A percentile compares a stretch with the other conserved stretches of the same genome.
phyloP scores from a whole-genome alignment of 2,888 invertebrate species.

The Parnassius apollo region DNA sequence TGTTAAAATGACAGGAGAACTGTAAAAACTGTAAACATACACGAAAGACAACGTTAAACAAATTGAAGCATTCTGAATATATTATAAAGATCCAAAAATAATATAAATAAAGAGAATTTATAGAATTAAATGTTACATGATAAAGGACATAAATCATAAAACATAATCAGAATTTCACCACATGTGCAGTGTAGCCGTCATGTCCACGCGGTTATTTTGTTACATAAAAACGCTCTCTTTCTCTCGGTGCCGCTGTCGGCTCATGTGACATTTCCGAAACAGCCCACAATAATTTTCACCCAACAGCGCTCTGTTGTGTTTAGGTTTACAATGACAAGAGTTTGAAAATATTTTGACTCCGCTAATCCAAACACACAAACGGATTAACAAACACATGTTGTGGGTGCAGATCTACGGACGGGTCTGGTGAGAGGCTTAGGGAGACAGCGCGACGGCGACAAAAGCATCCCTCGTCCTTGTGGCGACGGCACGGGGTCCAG shows the following conservation, averaged over 20 bases:
- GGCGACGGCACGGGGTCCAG: background rate
- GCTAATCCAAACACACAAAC: constrained; percentile 21
- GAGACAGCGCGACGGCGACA: constrained; percentile 7
- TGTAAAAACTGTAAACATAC: too few relatives aligned
- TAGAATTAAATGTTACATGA: too few relatives aligned
- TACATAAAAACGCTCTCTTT: background rate
- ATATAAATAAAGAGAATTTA: too few relatives aligned
- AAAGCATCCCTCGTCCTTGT: background rate
- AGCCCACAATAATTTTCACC: background rate
- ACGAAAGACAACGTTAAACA: too few relatives aligned
- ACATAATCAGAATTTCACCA: background rate
- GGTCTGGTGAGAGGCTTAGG: background rate
- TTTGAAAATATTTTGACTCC: constrained; percentile 22
- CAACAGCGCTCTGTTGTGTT: background rate
- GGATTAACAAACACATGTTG: constrained; percentile 21
- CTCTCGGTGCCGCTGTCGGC: background rate
- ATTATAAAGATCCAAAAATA: too few relatives aligned
- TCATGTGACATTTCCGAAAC: constrained; percentile 1
- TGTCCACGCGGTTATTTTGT: background rate
- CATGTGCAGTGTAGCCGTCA: background rate
- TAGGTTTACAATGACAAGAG: constrained; percentile 4
- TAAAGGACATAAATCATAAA: too few relatives aligned
- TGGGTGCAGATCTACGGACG: background rate
- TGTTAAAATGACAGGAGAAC: too few relatives aligned
- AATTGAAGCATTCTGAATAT: too few relatives aligned